phyloP scores from a whole-genome alignment of 2,113 vertebrate species.

The Dendropsophus ebraccatus region DNA sequence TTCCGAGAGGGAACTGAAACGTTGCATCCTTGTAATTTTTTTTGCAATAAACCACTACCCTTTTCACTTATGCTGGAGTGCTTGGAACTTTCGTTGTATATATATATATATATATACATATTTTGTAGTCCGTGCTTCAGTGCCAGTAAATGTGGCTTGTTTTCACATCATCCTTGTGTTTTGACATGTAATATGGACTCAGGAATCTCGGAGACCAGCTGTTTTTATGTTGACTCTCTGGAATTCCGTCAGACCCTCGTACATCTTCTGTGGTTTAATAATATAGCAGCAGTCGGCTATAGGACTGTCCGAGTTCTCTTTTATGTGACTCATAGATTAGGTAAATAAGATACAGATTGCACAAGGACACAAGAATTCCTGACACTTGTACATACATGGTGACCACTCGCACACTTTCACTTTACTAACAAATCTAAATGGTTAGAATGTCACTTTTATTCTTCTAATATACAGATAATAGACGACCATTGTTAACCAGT shows the following conservation, averaged over 20 bases:
- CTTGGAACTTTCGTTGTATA: no score
- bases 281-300: not conserved
- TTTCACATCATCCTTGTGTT: conserved; percentile 6
- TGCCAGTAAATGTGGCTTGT: not conserved
- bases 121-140: not conserved
- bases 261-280: not conserved
- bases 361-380: not conserved
- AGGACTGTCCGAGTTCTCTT: no score
- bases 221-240: conserved; percentile 24
- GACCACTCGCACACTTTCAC: no score
- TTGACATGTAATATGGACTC: conserved; percentile 37
- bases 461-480: no score
- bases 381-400: no score
- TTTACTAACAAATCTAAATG: no score
- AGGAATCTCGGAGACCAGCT: not conserved
- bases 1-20: no score
- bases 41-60: no score
- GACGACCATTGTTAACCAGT: no score
- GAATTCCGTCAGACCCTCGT: conserved; percentile 3
- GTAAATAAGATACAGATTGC: not conserved
- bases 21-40: no score
- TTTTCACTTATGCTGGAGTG: no score
- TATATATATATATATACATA: not conserved
- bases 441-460: no score
- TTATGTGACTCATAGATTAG: not conserved